Percentiles rank a stretch among this genome's conserved stretches.
These are phyloP conservation scores for Bradypodion pumilum DNA, from an alignment of 2,797 vertebrate species.

Conservation along the genomic window DNA sequence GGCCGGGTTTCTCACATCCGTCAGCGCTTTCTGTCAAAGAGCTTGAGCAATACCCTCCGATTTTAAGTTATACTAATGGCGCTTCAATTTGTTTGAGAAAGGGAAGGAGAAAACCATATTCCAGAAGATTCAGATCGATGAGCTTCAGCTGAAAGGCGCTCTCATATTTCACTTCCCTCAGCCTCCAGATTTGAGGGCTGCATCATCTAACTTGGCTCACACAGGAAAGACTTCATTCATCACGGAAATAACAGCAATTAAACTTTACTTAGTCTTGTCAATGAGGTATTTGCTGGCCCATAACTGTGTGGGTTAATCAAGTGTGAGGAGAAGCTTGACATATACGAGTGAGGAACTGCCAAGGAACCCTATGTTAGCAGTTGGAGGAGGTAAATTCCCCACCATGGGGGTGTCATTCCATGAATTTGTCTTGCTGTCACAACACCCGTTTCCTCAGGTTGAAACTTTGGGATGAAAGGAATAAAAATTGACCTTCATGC, in stretches of 20 bases:
- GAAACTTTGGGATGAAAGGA: slow-evolving; percentile 37
- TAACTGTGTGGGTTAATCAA: slow-evolving; percentile 70
- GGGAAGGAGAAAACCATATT: neutral
- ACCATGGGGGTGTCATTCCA: slow-evolving; percentile 38
- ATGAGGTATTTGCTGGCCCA: slow-evolving; percentile 62
- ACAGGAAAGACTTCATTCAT: slow-evolving; percentile 66
- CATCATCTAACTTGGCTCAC: slow-evolving; percentile 69
- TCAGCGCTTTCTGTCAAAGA: slow-evolving; percentile 58
- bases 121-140: slow-evolving; percentile 55
- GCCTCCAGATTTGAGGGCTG: slow-evolving; percentile 64
- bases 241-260: slow-evolving; percentile 75
- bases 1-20: slow-evolving; percentile 45
- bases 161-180: slow-evolving; percentile 69
- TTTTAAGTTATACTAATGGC: slow-evolving; percentile 65
- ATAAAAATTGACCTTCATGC: neutral
- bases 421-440: slow-evolving; percentile 53
- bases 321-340: slow-evolving; percentile 58
- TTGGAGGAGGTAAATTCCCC: slow-evolving; percentile 55
- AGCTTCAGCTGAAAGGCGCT: slow-evolving; percentile 66
- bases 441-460: slow-evolving; percentile 38
- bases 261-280: slow-evolving; percentile 73
- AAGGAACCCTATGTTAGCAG: slow-evolving; percentile 49
- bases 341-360: slow-evolving; percentile 51
- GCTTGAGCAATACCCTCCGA: slow-evolving; percentile 67
- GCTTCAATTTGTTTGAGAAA: slow-evolving; percentile 69